These are phyloP conservation scores for Cephus rjabovi DNA, from an alignment of 2,888 invertebrate genomes.

Conservation along the genomic window DNA sequence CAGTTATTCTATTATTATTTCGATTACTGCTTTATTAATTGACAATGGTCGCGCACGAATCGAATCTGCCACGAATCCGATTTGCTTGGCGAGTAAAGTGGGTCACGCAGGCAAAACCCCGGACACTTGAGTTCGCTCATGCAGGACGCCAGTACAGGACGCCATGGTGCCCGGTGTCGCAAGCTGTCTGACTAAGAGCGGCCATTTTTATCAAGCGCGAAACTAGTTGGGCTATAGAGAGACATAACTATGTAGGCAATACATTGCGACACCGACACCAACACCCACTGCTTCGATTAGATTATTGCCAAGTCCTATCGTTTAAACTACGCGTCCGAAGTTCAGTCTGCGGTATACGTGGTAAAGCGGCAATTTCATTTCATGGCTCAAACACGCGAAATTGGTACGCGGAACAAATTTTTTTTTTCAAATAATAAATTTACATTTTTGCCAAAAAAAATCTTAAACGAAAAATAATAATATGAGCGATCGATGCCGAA, in stretches of 20 bases:
- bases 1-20: too few species aligned
- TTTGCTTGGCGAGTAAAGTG: conserved; percentile 39
- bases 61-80: conserved; percentile 6
- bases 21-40: background rate
- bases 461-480: too few species aligned
- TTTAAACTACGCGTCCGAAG: conserved; percentile 28
- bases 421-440: too few species aligned
- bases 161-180: conserved; percentile 46
- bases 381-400: too few species aligned
- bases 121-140: conserved; percentile 56
- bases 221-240: conserved; percentile 55
- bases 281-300: conserved; percentile 61
- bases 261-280: conserved; percentile 57
- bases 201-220: conserved; percentile 55
- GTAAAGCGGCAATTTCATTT: too few species aligned
- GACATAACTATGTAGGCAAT: conserved; percentile 53
- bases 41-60: background rate
- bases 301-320: conserved; percentile 34
- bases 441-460: too few species aligned
- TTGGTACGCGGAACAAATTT: too few species aligned
- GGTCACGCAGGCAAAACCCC: conserved; percentile 54
- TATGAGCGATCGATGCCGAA: too few species aligned
- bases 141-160: conserved; percentile 49
- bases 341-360: conserved; percentile 12
- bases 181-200: conserved; percentile 62